Percentiles rank a stretch among this genome's conserved stretches.
Evolutionary conservation across 2,888 invertebrate genomes (phyloP).

Genomic region (Geotrupes spiniger): DNA sequence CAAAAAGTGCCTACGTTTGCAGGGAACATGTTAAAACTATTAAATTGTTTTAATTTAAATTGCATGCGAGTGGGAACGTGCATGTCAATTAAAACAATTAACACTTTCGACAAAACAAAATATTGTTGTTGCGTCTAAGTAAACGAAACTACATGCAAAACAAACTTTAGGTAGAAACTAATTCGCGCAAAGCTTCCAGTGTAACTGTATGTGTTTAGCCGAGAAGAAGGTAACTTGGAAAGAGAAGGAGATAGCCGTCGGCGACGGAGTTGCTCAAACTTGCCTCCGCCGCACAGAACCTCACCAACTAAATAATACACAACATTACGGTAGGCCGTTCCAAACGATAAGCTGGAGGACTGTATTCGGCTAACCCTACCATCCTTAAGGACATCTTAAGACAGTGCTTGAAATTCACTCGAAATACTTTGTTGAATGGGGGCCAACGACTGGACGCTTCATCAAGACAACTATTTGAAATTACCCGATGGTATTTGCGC

Average conservation of each 20-base stretch:
- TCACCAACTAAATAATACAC: constrained; percentile 32
- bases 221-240: constrained; percentile 35
- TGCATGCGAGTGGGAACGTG: constrained; percentile 18
- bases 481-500: constrained; percentile 43
- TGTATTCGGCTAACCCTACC: constrained; percentile 30
- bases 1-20: no score
- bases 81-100: constrained; percentile 28
- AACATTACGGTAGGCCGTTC: constrained; percentile 24
- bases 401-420: constrained; percentile 39
- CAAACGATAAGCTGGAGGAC: constrained; percentile 31
- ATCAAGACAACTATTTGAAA: constrained; percentile 49
- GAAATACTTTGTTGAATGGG: constrained; percentile 41
- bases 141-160: constrained; percentile 34
- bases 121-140: constrained; percentile 32
- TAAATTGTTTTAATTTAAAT: constrained; percentile 20
- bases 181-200: constrained; percentile 30
- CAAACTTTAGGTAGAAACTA: constrained; percentile 33
- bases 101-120: constrained; percentile 32
- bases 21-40: constrained; percentile 10
- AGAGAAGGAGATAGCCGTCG: constrained; percentile 33
- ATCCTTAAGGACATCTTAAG: constrained; percentile 35
- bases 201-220: constrained; percentile 35
- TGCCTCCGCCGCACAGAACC: constrained; percentile 26
- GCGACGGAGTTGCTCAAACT: constrained; percentile 40
- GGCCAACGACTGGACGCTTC: constrained; percentile 46